These are phyloP conservation scores for Terebella lapidaria DNA, from an alignment of 2,888 invertebrate species.

Conservation along the genomic window DNA sequence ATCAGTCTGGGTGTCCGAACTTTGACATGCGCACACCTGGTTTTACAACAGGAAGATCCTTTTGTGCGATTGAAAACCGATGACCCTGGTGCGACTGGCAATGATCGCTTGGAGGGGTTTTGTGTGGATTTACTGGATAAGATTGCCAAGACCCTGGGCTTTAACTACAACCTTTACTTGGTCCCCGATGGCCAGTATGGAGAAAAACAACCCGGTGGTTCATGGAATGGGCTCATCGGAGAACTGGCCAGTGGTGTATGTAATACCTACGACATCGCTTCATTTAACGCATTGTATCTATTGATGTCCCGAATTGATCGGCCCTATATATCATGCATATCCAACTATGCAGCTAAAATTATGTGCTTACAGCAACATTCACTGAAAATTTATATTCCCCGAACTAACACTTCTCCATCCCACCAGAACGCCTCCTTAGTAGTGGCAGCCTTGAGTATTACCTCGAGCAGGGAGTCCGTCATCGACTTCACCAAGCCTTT, in stretches of 20 bases:
- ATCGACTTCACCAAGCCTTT: conserved; percentile 52
- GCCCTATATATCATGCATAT: no score
- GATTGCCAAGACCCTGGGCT: conserved; percentile 36
- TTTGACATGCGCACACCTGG: no score
- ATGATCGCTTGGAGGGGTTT: conserved; percentile 45
- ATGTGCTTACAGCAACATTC: no score
- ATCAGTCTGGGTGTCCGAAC: no score
- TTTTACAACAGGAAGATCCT: conserved; percentile 33
- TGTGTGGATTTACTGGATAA: conserved; percentile 44
- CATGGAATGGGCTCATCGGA: conserved; percentile 51
- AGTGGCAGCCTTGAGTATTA: conserved; percentile 46
- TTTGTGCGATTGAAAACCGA: conserved; percentile 41
- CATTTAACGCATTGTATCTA: no score
- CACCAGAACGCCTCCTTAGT: conserved; percentile 50
- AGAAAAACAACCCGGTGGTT: conserved; percentile 30
- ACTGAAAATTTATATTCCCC: no score
- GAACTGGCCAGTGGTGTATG: conserved; percentile 47
- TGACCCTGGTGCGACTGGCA: conserved; percentile 29
- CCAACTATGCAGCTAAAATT: no score
- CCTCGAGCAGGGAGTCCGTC: conserved; percentile 41
- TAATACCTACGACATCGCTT: no score
- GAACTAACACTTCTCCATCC: no score
- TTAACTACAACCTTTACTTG: conserved; percentile 43
- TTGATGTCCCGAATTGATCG: no score
- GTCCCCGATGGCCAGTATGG: conserved; percentile 48